Evolutionary conservation across 1,140 invertebrate species (phyloP).

Genomic region (Drosophila obscura): DNA sequence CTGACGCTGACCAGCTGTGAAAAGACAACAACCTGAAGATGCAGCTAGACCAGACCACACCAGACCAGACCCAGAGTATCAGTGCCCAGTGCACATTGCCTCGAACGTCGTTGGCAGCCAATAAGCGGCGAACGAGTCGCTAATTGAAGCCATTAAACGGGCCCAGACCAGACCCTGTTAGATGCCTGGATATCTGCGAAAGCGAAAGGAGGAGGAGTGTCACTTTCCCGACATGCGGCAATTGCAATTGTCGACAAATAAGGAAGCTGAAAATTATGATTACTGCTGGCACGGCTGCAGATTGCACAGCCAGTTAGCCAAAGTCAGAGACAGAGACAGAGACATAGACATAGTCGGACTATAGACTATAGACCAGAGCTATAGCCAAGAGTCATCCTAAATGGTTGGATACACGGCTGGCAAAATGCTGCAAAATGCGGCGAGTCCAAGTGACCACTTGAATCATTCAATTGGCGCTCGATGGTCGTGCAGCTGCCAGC

Average conservation of each 20-base stretch:
- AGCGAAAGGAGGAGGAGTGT: constrained; percentile 68
- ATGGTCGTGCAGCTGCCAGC: constrained; percentile 48
- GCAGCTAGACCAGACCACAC: constrained; percentile 11
- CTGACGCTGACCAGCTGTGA: constrained; percentile 63
- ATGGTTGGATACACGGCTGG: constrained; percentile 11
- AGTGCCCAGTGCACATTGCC: constrained; percentile 35
- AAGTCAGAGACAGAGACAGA: constrained; percentile 6
- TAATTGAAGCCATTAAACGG: constrained; percentile 78
- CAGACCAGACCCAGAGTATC: constrained; percentile 42
- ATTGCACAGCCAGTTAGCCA: constrained; percentile 29
- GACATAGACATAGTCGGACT: too few relatives aligned
- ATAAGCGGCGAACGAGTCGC: constrained; percentile 58
- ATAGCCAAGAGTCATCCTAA: constrained; percentile 39
- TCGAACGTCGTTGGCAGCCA: constrained; percentile 78
- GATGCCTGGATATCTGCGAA: constrained; percentile 15
- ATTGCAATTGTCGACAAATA: constrained; percentile 46
- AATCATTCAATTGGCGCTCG: constrained; percentile 44
- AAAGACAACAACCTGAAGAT: constrained; percentile 42
- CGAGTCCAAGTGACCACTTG: constrained; percentile 37
- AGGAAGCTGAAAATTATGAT: constrained; percentile 78
- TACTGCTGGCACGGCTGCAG: constrained; percentile 42
- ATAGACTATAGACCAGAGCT: neutral
- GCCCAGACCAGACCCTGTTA: constrained; percentile 22
- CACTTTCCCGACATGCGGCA: constrained; percentile 49
- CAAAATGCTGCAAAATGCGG: too few relatives aligned